A percentile compares a stretch with the other conserved stretches of the same genome.
Evolutionary conservation across 2,113 vertebrate genomes (phyloP).

Genomic region (Heloderma charlesbogerti): DNA sequence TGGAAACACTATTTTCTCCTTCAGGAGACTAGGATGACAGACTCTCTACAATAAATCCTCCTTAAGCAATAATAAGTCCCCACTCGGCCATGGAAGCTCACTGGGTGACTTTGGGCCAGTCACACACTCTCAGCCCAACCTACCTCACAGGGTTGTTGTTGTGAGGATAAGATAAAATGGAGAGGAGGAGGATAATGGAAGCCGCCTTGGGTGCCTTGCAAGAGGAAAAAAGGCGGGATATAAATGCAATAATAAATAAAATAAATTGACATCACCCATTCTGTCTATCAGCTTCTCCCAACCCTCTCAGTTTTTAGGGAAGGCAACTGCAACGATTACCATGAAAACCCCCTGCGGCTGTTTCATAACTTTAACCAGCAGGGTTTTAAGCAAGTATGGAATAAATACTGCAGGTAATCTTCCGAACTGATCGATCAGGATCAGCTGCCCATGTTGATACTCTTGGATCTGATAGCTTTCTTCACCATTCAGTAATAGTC

Average conservation of each 20-base stretch:
- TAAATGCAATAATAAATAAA: too few relatives aligned
- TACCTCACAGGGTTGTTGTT: too few relatives aligned
- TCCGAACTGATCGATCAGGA: neutral
- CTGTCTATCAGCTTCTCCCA: neutral
- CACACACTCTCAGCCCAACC: too few relatives aligned
- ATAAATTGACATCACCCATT: neutral
- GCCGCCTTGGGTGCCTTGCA: too few relatives aligned
- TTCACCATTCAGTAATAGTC: neutral
- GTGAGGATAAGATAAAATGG: too few relatives aligned
- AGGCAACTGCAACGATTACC: neutral
- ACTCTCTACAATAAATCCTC: neutral
- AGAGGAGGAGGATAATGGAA: too few relatives aligned
- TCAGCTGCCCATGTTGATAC: neutral
- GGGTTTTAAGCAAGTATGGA: neutral
- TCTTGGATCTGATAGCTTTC: neutral
- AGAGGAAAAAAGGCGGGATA: too few relatives aligned
- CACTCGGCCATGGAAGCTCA: too few relatives aligned
- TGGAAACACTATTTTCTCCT: neutral
- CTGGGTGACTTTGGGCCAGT: too few relatives aligned
- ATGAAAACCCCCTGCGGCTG: neutral
- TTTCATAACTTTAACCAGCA: neutral
- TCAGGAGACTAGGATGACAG: neutral
- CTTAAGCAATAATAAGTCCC: constrained; percentile 15
- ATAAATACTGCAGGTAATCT: neutral
- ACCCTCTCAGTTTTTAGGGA: neutral